Conservation (phyloP, 2,797 vertebrate genomes). For the Peromyscus nudipes region DNA sequence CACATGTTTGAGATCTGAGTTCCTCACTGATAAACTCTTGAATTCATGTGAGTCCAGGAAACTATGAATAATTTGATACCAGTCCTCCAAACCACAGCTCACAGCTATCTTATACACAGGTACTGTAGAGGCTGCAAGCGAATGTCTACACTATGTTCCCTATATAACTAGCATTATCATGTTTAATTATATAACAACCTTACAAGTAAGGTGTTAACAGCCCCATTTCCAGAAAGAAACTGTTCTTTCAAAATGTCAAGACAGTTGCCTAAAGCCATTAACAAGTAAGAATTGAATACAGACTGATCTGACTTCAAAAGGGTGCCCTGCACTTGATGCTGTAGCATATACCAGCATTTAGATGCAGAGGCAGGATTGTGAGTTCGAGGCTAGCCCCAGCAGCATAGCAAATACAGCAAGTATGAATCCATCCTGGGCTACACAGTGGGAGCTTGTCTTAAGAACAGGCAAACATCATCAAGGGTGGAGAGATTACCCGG, state of each 20-base stretch:
- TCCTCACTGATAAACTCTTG: neutral
- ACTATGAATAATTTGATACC: neutral
- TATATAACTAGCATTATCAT: neutral
- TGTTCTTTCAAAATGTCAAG: neutral
- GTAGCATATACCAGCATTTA: too few species aligned
- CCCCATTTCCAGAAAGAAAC: neutral
- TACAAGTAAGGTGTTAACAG: neutral
- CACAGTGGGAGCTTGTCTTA: neutral
- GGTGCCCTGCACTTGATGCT: neutral
- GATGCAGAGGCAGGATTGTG: neutral
- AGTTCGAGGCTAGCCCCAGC: neutral
- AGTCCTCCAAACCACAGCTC: neutral
- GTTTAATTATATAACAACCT: conserved; percentile 2
- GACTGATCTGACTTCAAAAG: neutral
- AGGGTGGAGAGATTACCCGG: neutral
- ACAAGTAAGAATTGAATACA: neutral
- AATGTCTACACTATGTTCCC: neutral
- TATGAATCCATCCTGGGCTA: neutral
- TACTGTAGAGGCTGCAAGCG: neutral
- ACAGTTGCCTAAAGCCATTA: neutral
- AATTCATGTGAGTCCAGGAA: neutral
- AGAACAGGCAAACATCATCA: neutral
- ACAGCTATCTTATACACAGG: neutral
- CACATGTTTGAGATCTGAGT: neutral
- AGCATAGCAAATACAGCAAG: neutral